Percentiles rank a stretch among this genome's conserved stretches.
Conservation (phyloP, 64 coral and sea anemone genomes). For the Trachythela sp. region DNA sequence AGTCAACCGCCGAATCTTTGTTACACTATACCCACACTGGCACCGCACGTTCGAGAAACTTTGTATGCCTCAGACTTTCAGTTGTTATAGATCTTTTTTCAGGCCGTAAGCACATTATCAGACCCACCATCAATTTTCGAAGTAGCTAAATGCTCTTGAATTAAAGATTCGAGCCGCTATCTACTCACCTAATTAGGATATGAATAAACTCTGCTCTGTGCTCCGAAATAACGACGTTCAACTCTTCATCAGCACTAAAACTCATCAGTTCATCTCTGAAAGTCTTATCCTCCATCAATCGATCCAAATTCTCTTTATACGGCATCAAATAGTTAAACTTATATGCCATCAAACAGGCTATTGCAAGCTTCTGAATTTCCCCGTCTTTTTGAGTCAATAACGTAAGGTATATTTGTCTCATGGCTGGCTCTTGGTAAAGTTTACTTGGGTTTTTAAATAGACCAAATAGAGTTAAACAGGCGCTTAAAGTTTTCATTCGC, state of each 20-base stretch:
- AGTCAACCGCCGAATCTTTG: too few species aligned
- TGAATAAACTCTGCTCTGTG: constrained; percentile 1
- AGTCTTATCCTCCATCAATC: background rate
- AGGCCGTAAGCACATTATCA: too few species aligned
- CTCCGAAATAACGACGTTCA: background rate
- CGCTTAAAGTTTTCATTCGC: background rate
- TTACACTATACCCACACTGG: too few species aligned
- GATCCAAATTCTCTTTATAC: background rate
- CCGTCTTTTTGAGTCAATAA: background rate
- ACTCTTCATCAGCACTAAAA: background rate
- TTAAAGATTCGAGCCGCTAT: too few species aligned
- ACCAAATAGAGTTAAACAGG: background rate
- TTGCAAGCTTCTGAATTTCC: constrained; percentile 14
- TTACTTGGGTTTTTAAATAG: background rate
- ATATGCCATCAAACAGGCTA: constrained; percentile 8
- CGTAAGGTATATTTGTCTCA: background rate
- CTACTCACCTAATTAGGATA: constrained; percentile 7
- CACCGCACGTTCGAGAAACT: too few species aligned
- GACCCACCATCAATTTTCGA: too few species aligned
- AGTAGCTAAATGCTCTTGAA: too few species aligned
- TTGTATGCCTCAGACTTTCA: too few species aligned
- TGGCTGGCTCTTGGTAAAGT: background rate
- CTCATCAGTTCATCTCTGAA: background rate
- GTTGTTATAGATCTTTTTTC: too few species aligned
- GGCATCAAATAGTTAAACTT: background rate